Base-by-base conservation (phyloP, 1,140 invertebrate genomes). In the Parapsyche elsis region DNA sequence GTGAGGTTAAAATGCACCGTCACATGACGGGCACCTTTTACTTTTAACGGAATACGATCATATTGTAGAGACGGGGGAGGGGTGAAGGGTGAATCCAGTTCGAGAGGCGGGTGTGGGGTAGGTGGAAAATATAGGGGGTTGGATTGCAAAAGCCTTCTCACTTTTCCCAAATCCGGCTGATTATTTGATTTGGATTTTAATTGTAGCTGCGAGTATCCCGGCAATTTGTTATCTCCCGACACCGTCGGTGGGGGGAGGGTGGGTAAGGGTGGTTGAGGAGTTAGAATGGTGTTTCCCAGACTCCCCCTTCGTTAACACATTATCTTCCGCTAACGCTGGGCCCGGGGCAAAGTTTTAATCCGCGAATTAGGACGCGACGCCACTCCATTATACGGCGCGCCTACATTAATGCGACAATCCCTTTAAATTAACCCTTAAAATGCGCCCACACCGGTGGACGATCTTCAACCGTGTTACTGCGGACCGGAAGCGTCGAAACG, bases 181-280 rank as follows among this genome's bases (percentile, higher is more conserved):
- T 75, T 75, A 75, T 75, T 75, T 75, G 73, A 75, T 75, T 75
- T 59, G 73, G 46, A 59, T 59, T 75, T 75, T 75, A 75, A 75
- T 75, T 75, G 73, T 75, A 71, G 38, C 70, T 45, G 9, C 16
- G 26, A 71, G 70, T 45, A 75, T 75, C 73, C 73, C 53, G 49
- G 73, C 44, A 75, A 75, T 75, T 75, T 49, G 73, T 75, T 75
- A 75, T 75, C 73, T 73, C 30, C 45, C 71, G 64, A 46, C 67
- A 30, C 67, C 26, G 67, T 38, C 1, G 30, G 30, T 7, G 30
- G 30, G 30, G 30, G 30, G 30, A 38, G 1, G 30, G 2, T 38
- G 7, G 1, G 2, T 1, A 38, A 7, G 30, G 30, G 30, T 38
- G 30, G 30, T 4, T 23, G 61, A 5, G 19, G 61, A n/a, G n/a